These are phyloP conservation scores for Lithophane socia DNA, from an alignment of 2,888 invertebrate genomes.

Conservation along the genomic window DNA sequence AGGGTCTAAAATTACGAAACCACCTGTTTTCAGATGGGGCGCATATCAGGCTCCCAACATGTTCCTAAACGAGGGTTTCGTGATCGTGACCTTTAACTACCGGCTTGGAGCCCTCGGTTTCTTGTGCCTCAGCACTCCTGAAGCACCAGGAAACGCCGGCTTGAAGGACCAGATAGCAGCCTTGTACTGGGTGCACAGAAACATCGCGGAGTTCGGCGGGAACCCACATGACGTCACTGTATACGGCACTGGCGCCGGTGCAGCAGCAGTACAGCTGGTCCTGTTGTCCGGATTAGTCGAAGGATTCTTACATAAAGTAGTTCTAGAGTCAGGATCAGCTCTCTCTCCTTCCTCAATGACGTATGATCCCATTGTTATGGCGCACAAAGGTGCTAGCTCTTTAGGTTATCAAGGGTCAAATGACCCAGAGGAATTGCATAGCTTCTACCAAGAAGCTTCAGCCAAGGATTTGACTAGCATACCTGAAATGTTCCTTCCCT, in stretches of 20 bases:
- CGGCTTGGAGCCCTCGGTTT: constrained; percentile 86
- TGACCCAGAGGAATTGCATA: constrained; percentile 67
- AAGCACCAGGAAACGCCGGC: constrained; percentile 84
- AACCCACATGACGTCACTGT: constrained; percentile 80
- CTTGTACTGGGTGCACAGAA: constrained; percentile 84
- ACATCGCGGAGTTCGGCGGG: constrained; percentile 84
- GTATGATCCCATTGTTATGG: constrained; percentile 75
- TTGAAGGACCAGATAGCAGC: constrained; percentile 86
- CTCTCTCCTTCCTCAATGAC: constrained; percentile 78
- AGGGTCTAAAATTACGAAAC: background rate
- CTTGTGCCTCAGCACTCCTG: constrained; percentile 78
- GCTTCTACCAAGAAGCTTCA: constrained; percentile 73
- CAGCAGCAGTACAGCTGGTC: constrained; percentile 80
- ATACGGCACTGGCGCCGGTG: constrained; percentile 84
- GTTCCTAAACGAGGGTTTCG: constrained; percentile 75
- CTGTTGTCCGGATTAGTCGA: constrained; percentile 77
- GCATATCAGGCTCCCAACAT: constrained; percentile 74
- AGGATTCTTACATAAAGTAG: constrained; percentile 80
- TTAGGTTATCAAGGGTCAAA: constrained; percentile 82
- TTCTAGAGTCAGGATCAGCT: constrained; percentile 84
- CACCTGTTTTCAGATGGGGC: constrained; percentile 80
- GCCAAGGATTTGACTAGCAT: constrained; percentile 67
- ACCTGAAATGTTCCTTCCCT: constrained; percentile 76
- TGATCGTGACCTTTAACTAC: constrained; percentile 84
- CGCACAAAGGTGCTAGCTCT: constrained; percentile 80